Conservation (phyloP, 2,797 vertebrate genomes). For the Hyperoplus lanceolatus region DNA sequence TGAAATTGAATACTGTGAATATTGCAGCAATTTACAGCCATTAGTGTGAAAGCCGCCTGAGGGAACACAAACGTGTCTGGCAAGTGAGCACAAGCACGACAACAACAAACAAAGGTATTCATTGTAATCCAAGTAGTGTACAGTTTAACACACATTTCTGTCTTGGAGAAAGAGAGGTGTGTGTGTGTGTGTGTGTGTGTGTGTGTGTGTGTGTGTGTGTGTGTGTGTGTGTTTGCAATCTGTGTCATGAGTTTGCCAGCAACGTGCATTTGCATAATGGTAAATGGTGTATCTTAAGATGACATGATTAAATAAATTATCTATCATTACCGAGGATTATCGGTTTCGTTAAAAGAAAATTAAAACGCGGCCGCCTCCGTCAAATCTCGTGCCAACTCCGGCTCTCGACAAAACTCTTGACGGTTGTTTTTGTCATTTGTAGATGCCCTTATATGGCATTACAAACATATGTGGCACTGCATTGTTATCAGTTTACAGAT, state of each 20-base stretch:
- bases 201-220: too few relatives aligned
- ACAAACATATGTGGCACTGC: too few relatives aligned
- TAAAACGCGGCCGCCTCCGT: too few relatives aligned
- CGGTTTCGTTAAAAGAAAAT: too few relatives aligned
- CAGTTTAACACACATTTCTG: neutral
- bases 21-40: neutral
- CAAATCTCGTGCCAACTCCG: too few relatives aligned
- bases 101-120: neutral
- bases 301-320: neutral
- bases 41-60: slow-evolving; percentile 17
- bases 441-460: too few relatives aligned
- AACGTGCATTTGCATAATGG: neutral
- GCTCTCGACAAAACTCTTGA: too few relatives aligned
- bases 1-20: slow-evolving; percentile 35
- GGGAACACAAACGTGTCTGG: slow-evolving; percentile 17
- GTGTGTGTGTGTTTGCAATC: neutral
- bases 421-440: too few relatives aligned
- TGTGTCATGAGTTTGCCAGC: neutral
- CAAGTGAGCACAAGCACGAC: neutral
- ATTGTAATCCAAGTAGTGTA: neutral
- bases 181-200: too few relatives aligned
- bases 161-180: neutral
- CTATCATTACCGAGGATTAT: neutral
- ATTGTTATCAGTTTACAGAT: too few relatives aligned
- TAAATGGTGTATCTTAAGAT: neutral